Base-by-base conservation (phyloP, 1,140 invertebrate species). In the Drosophila nikananu region DNA sequence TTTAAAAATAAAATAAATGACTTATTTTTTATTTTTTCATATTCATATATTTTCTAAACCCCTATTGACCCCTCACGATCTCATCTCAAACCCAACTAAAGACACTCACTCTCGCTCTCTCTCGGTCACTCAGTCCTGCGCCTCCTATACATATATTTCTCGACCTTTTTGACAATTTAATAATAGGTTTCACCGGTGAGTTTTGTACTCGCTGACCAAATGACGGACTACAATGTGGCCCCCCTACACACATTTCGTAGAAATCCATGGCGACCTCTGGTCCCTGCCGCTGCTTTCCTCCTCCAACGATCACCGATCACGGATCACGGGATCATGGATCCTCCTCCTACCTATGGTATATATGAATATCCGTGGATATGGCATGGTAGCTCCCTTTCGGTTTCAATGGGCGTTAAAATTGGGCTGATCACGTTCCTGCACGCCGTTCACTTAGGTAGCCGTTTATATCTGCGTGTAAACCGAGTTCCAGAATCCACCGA, bases 151-250 rank as follows among this genome's bases (percentile, higher is more conserved):
- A 89, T 72, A 83, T 86, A 86, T 91, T 83, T 82, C 76, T 91
- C 87, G 77, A 92, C 90, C 90, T 92, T 92, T 57, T 92, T 92
- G 91, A 92, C 91, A 92, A 92, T 92, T 92, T 92, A 92, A 92
- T 92, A 92, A 92, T 86, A 92, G 90, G 90, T 89, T 59, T 75
- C 37, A n/a, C 37, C 37, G 77, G 19, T 52, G 70, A 73, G 68
- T 73, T 57, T 57, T 61, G 55, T 72, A 80, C 81, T 83, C 76
- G 77, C 60, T 86, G 83, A 82, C 83, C 83, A 86, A 86, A 82
- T 90, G 86, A 90, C 79, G 86, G 75, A 89, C 84, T 81, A 84
- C 73, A 80, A 62, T 83, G 72, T 75, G 71, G 51, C 52, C 35
- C 39, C 86, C 86, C 86, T 84, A 89, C 86, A 90, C 81, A 89